A percentile compares a stretch with the other conserved stretches of the same genome.
Conservation (phyloP, 35 echinoderm and acorn worm species). For the Acanthaster planci region DNA sequence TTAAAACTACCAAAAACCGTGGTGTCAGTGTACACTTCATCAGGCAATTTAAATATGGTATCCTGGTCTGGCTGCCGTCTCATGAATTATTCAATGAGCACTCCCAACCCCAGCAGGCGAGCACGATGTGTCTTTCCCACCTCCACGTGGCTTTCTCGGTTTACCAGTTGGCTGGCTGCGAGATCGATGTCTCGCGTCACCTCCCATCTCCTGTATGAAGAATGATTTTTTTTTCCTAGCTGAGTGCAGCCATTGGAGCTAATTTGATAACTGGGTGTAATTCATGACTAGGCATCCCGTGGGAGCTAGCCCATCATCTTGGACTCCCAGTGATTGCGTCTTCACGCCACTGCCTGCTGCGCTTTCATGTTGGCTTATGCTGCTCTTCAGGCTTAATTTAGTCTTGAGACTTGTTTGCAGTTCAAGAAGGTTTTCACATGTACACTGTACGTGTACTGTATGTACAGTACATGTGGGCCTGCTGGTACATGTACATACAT, state of each 20-base stretch:
- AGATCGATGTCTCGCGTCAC: neutral
- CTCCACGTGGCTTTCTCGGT: neutral
- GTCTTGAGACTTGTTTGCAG: neutral
- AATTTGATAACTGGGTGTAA: neutral
- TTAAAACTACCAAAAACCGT: too few relatives aligned
- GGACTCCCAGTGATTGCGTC: neutral
- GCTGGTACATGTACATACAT: too few relatives aligned
- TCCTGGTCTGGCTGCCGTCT: neutral
- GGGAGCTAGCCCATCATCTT: neutral
- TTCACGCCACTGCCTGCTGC: neutral
- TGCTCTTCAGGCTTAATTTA: neutral
- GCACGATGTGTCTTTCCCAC: conserved; percentile 4
- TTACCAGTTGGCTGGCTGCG: neutral
- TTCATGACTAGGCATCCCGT: too few relatives aligned
- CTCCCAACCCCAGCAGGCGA: neutral
- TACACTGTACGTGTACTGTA: too few relatives aligned
- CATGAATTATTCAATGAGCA: conserved; percentile 28
- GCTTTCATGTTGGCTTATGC: neutral
- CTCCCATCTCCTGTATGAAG: neutral
- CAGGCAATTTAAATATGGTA: neutral
- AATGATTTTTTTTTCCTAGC: too few relatives aligned
- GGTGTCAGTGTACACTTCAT: neutral
- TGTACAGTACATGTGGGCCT: too few relatives aligned
- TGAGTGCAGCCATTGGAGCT: neutral
- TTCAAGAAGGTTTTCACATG: neutral